Conservation (phyloP, 2,797 vertebrate genomes). For the Peromyscus melanophrys region DNA sequence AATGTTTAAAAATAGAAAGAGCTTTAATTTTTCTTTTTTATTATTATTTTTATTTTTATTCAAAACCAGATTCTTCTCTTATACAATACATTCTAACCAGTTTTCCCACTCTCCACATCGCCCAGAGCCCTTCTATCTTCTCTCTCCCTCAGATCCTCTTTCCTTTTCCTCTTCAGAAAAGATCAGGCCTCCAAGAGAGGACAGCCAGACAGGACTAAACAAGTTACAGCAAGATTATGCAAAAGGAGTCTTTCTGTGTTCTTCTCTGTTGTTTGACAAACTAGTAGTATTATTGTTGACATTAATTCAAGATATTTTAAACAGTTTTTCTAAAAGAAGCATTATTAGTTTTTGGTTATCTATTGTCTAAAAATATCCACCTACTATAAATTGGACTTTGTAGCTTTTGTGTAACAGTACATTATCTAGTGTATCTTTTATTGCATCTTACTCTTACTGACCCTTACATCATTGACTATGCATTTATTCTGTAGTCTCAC, state of each 20-base stretch:
- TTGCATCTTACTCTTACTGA: not conserved
- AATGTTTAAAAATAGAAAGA: not conserved
- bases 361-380: not conserved
- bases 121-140: fast-evolving
- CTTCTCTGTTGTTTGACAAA: not conserved
- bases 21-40: not conserved
- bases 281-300: not conserved
- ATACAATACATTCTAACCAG: not conserved
- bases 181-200: not conserved
- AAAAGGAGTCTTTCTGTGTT: not conserved
- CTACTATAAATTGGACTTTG: not conserved
- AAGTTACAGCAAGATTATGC: too few relatives aligned
- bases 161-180: not conserved
- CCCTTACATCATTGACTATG: not conserved
- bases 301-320: not conserved
- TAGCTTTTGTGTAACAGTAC: not conserved
- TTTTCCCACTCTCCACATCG: not conserved
- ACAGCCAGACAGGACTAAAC: too few relatives aligned
- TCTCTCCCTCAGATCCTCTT: too few relatives aligned
- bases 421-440: not conserved
- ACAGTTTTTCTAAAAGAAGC: not conserved
- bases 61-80: not conserved
- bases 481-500: not conserved
- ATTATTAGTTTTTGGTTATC: not conserved
- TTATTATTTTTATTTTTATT: not conserved